A percentile compares a stretch with the other conserved stretches of the same genome.
Conservation (phyloP, 2,797 vertebrate genomes). For the Argya squamiceps region DNA sequence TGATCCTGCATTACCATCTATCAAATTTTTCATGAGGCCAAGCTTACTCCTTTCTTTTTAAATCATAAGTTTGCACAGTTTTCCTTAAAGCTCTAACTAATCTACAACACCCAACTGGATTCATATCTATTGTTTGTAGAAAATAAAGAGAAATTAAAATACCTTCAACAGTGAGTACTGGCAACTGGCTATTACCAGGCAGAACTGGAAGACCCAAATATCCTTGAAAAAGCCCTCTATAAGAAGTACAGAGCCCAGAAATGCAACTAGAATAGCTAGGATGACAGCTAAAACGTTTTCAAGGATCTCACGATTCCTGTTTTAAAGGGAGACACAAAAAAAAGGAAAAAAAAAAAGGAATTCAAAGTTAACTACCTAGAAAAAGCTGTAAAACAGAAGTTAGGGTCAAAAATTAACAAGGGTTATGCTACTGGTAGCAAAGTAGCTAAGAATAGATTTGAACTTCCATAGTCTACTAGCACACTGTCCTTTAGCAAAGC, state of each 20-base stretch:
- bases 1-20: background rate
- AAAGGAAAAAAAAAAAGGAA: background rate
- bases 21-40: background rate
- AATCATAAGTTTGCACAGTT: background rate
- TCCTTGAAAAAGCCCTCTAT: slow-evolving; percentile 96
- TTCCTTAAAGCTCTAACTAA: background rate
- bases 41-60: background rate
- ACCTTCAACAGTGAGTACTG: slow-evolving; percentile 98
- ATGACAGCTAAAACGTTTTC: slow-evolving; percentile 94
- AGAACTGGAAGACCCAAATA: slow-evolving; percentile 99
- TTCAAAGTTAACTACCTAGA: background rate
- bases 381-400: background rate
- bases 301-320: slow-evolving; percentile 94
- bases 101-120: background rate
- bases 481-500: background rate
- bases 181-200: slow-evolving; percentile 97
- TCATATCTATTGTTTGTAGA: background rate
- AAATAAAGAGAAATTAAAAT: slow-evolving; percentile 8
- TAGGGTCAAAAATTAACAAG: background rate
- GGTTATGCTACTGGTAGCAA: background rate
- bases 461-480: background rate
- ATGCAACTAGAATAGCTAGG: slow-evolving; percentile 95
- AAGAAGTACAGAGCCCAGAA: slow-evolving; percentile 94
- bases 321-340: background rate
- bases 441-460: background rate